Base-by-base conservation (phyloP, 2,888 invertebrate species). In the Micoletzkya japonica region DNA sequence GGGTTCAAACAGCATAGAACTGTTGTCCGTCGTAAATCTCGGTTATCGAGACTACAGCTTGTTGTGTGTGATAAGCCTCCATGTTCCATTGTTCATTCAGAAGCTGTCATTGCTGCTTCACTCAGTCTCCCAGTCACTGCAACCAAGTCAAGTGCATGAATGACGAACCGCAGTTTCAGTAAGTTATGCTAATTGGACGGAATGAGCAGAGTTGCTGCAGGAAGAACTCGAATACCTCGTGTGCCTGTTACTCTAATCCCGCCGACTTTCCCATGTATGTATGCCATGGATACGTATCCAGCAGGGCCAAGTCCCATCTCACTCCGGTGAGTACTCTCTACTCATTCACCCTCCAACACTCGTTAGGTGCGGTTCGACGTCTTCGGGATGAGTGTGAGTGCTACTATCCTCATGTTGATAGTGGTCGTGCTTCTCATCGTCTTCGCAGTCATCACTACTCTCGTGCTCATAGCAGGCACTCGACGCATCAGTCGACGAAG, bases 91-190 rank as follows among this genome's bases (percentile, higher is more conserved):
- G 10, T 10, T 34, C 34, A 17, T 69, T 70, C 75, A 72, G 30
- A 63, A 81, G 81, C 37, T 83, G 83, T 66, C 71, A 76, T 6
- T 84, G 83, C 63, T 82, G 82, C 67, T 81, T 84, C 74, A 81
- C 80, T 59, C 84, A 84, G 61, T 80, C 81, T 0, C 77, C 72
- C 39, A 74, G 77, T 34, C 77, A 74, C 71, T 84, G 84, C 59
- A 73, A 78, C 56, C 80, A 82, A 26, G 52, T 84, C 20, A 78
- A 79, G 56, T 84, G 84, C 63, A 71, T 68, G 26, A 73, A 81
- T 36, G 73, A 77, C 37, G 75, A 77, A 32, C 84, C 84, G n/a
- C 75, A 79, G 59, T 82, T 84, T 70, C 75, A 73, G 79, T 79
- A 52, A 70, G 77, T 57, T 28, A n/a, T 39, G 26, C n/a, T n/a